Conservation (phyloP, 1,140 invertebrate species). For the Lysiphlebus fabarum region DNA sequence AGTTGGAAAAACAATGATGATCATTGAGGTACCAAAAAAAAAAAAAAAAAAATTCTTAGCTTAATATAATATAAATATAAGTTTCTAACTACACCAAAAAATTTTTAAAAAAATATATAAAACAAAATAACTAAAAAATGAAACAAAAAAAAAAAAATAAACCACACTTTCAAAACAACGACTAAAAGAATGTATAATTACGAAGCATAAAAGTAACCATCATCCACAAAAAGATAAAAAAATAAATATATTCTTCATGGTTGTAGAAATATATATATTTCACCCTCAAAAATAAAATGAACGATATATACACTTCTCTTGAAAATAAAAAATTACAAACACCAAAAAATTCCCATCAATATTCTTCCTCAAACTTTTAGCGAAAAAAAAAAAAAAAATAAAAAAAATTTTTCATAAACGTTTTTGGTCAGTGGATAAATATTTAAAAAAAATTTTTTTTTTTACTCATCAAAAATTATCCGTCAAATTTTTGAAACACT, state of each 20-base stretch:
- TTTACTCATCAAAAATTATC: slow-evolving; percentile 20
- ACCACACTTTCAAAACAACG: slow-evolving; percentile 21
- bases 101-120: too few relatives aligned
- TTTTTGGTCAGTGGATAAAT: background rate
- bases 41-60: too few relatives aligned
- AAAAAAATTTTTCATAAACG: slow-evolving; percentile 1
- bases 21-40: too few relatives aligned
- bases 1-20: background rate
- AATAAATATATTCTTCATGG: background rate
- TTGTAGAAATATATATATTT: slow-evolving; percentile 22
- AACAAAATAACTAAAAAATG: slow-evolving; percentile 35
- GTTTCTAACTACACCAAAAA: too few relatives aligned
- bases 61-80: background rate
- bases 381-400: background rate
- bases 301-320: slow-evolving; percentile 2
- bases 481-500: background rate
- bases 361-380: slow-evolving; percentile 18
- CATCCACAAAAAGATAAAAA: slow-evolving; percentile 29
- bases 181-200: slow-evolving; percentile 50
- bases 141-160: slow-evolving; percentile 42
- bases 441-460: slow-evolving; percentile 21
- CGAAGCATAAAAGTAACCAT: slow-evolving; percentile 54
- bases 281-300: slow-evolving; percentile 1
- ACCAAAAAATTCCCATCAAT: slow-evolving; percentile 42
- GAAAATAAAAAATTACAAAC: slow-evolving; percentile 34